These are phyloP conservation scores for Microctenopoma stevenorrisi DNA, from an alignment of 2,797 vertebrate genomes.

Conservation along the genomic window DNA sequence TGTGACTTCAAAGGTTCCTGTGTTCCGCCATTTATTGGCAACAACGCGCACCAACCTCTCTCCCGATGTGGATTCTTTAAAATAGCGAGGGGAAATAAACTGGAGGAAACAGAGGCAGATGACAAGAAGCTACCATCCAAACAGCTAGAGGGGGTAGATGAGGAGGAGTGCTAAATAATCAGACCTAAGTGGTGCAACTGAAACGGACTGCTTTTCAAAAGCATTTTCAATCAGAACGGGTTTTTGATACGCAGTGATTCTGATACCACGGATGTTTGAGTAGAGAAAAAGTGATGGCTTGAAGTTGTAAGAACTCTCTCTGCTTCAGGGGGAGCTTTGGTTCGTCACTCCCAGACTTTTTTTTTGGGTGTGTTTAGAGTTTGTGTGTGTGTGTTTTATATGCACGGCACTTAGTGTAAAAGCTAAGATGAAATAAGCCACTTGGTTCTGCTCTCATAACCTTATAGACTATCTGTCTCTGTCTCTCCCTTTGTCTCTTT, in stretches of 20 bases:
- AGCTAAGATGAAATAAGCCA: slow-evolving; percentile 60
- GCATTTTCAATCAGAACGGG: slow-evolving; percentile 65
- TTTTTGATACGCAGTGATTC: slow-evolving; percentile 59
- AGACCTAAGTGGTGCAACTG: slow-evolving; percentile 63
- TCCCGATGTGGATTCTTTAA: slow-evolving; percentile 64
- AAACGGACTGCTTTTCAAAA: slow-evolving; percentile 67
- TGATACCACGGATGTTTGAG: slow-evolving; percentile 61
- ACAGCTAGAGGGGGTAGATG: slow-evolving; percentile 57
- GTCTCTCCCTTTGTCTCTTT: neutral
- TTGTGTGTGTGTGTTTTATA: slow-evolving; percentile 28
- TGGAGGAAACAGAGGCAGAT: slow-evolving; percentile 51
- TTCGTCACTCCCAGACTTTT: slow-evolving; percentile 14
- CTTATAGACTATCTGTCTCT: slow-evolving; percentile 40
- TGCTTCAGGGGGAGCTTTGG: slow-evolving; percentile 40
- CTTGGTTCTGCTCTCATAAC: slow-evolving; percentile 68
- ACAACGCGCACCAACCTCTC: slow-evolving; percentile 61
- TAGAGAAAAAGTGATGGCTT: slow-evolving; percentile 43
- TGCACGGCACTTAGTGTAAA: slow-evolving; percentile 40
- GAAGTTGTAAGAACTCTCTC: slow-evolving; percentile 46
- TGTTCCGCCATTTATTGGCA: slow-evolving; percentile 71
- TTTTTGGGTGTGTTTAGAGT: neutral
- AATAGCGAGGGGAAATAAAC: slow-evolving; percentile 33
- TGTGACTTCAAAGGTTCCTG: slow-evolving; percentile 71
- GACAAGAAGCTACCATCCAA: slow-evolving; percentile 67
- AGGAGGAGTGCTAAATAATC: slow-evolving; percentile 68